Conservation (phyloP, 2,113 vertebrate species). For the Leucoraja erinaceus region DNA sequence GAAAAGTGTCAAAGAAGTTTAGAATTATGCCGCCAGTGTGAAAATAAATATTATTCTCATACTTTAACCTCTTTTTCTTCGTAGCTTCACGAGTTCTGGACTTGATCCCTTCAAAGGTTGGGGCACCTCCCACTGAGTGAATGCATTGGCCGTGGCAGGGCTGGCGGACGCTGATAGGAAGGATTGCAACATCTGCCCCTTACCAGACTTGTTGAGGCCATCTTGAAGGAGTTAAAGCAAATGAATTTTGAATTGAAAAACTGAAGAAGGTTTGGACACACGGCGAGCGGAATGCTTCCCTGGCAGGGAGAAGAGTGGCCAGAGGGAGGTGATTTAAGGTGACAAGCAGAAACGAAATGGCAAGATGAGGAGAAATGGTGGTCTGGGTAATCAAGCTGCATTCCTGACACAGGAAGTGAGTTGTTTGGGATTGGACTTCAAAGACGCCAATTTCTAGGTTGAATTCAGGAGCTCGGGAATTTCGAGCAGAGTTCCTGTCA, state of each 20-base stretch:
- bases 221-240: background rate
- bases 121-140: background rate
- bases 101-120: background rate
- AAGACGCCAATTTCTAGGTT: too few relatives aligned
- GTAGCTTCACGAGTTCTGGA: background rate
- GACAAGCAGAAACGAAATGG: background rate
- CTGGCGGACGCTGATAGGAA: background rate
- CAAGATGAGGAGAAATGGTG: background rate
- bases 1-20: background rate
- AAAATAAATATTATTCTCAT: background rate
- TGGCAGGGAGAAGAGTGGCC: too few relatives aligned
- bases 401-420: background rate
- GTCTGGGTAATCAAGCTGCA: too few relatives aligned
- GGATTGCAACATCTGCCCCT: background rate
- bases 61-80: background rate
- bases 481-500: too few relatives aligned
- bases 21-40: background rate
- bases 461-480: too few relatives aligned
- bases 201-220: background rate
- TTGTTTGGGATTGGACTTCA: background rate
- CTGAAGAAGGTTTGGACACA: background rate
- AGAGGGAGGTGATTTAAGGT: background rate
- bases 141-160: background rate
- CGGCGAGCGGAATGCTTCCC: background rate
- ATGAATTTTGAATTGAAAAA: background rate